phyloP scores from a whole-genome alignment of 2,797 vertebrate species.

The Hemibagrus guttatus region DNA sequence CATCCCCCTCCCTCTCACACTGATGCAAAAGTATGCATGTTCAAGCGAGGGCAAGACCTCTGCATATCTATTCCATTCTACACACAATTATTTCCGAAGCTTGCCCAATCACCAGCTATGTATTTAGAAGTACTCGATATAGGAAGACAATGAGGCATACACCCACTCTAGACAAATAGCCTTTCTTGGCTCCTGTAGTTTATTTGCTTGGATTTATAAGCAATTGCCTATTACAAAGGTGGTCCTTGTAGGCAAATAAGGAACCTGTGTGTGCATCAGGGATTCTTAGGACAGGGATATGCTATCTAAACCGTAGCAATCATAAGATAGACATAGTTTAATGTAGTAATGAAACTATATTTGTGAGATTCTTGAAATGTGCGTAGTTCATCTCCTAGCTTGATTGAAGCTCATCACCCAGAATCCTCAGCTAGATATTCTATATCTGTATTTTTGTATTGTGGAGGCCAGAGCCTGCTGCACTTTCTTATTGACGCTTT shows the following conservation, averaged over 20 bases:
- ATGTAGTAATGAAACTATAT: constrained; percentile 69
- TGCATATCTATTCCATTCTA: constrained; percentile 72
- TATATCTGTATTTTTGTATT: constrained; percentile 43
- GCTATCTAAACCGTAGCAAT: constrained; percentile 62
- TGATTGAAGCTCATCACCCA: constrained; percentile 67
- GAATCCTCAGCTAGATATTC: constrained; percentile 43
- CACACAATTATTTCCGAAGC: constrained; percentile 63
- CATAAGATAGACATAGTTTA: constrained; percentile 64
- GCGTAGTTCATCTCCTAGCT: constrained; percentile 56
- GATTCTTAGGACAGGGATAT: constrained; percentile 56
- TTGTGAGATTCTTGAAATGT: constrained; percentile 61
- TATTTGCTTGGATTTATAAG: constrained; percentile 71
- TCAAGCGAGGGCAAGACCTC: constrained; percentile 80
- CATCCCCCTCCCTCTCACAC: constrained; percentile 56
- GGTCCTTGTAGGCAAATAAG: constrained; percentile 74
- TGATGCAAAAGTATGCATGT: constrained; percentile 78
- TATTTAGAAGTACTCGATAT: constrained; percentile 67
- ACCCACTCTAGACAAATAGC: constrained; percentile 67
- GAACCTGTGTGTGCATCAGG: constrained; percentile 63
- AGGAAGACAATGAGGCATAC: constrained; percentile 72
- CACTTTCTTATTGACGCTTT: constrained; percentile 42
- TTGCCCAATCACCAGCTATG: constrained; percentile 62
- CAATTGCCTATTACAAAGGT: constrained; percentile 77
- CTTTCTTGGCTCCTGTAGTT: constrained; percentile 64
- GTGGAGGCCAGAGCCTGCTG: constrained; percentile 26